Conservation (phyloP, 2,888 invertebrate genomes). For the Phyllotreta cruciferae region DNA sequence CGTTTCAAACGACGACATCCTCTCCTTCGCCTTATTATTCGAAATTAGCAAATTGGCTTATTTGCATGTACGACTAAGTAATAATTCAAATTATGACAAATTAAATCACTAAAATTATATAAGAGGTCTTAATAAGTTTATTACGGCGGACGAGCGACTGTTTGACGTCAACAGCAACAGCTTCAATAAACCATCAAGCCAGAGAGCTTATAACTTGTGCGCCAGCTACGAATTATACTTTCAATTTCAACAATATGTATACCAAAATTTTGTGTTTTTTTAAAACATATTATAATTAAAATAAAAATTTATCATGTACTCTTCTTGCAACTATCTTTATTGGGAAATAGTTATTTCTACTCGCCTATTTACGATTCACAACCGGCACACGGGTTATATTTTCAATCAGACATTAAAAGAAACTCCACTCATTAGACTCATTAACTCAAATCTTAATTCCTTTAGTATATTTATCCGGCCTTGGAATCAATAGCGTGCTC, state of each 20-base stretch:
- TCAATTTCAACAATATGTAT: not conserved
- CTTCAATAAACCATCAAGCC: conserved; percentile 9
- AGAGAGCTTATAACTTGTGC: conserved; percentile 2
- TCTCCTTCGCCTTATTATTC: not conserved
- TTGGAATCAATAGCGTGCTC: conserved; percentile 52
- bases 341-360: too few relatives aligned
- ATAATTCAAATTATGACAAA: conserved; percentile 15
- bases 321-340: too few relatives aligned
- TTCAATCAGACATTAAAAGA: conserved; percentile 18
- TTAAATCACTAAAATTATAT: conserved; percentile 27
- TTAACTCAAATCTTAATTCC: conserved; percentile 51
- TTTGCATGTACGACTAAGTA: conserved; percentile 18
- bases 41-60: conserved; percentile 13
- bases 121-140: conserved; percentile 33
- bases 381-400: conserved; percentile 16
- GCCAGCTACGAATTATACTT: not conserved
- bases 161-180: conserved; percentile 30
- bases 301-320: too few relatives aligned
- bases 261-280: too few relatives aligned
- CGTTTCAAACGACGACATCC: not conserved
- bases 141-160: conserved; percentile 24
- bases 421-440: conserved; percentile 41
- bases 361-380: too few relatives aligned
- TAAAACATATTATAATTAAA: too few relatives aligned
- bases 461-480: conserved; percentile 53